A percentile compares a stretch with the other conserved stretches of the same genome.
Evolutionary conservation across 2,888 invertebrate species (phyloP).

Genomic region (Halocaridina rubra): DNA sequence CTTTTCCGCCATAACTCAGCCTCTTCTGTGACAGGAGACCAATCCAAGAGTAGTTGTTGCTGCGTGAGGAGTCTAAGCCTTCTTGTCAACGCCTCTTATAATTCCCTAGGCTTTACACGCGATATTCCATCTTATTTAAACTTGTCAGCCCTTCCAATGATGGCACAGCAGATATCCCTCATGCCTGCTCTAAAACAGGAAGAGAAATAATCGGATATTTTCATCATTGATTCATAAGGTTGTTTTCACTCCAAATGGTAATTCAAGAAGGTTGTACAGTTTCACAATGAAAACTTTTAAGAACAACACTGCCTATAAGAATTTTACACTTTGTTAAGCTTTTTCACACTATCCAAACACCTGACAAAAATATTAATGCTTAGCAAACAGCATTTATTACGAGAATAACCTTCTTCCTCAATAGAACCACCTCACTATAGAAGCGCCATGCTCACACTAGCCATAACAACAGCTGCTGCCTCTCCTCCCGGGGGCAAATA

Average conservation of each 20-base stretch:
- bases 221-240: constrained; percentile 42
- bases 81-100: neutral
- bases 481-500: constrained; percentile 37
- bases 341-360: neutral
- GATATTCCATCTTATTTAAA: constrained; percentile 33
- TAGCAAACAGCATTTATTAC: neutral
- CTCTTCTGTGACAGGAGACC: constrained; percentile 26
- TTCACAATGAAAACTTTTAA: neutral
- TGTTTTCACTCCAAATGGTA: constrained; percentile 14
- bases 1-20: constrained; percentile 54
- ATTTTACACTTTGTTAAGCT: neutral
- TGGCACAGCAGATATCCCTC: constrained; percentile 6
- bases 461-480: constrained; percentile 48
- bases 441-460: constrained; percentile 51
- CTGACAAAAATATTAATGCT: neutral
- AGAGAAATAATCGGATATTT: constrained; percentile 26
- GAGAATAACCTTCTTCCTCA: neutral
- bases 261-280: constrained; percentile 7
- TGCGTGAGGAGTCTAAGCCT: neutral
- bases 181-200: neutral
- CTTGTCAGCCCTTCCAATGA: constrained; percentile 1
- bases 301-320: neutral
- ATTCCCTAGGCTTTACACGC: constrained; percentile 2
- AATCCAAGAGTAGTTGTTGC: neutral
- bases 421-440: constrained; percentile 16